Percentiles rank a stretch among this genome's conserved stretches.
Evolutionary conservation across 2,888 invertebrate genomes (phyloP).

Genomic region (Helleia helle): DNA sequence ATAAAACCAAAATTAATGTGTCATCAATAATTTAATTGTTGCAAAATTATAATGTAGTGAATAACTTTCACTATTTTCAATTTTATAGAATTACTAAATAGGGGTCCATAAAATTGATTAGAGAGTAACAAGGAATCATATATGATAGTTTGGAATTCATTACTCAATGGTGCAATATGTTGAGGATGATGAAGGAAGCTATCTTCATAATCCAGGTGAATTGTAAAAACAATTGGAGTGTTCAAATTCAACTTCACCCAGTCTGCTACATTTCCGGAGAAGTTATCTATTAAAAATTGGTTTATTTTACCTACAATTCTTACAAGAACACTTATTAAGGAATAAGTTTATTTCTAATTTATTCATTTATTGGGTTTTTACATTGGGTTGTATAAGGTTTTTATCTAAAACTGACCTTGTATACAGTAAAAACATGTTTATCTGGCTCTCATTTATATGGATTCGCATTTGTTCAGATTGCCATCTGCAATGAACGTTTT

Average conservation of each 20-base stretch:
- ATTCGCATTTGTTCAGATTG: too few species aligned
- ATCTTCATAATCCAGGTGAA: slow-evolving; percentile 35
- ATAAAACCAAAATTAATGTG: background rate
- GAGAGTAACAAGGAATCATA: slow-evolving; percentile 39
- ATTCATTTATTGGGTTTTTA: too few species aligned
- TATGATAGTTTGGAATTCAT: slow-evolving; percentile 36
- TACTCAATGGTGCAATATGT: slow-evolving; percentile 32
- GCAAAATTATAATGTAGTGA: background rate
- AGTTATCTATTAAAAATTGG: slow-evolving; percentile 41
- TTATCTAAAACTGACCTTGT: too few species aligned
- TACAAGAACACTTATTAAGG: too few species aligned
- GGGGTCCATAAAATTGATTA: slow-evolving; percentile 47
- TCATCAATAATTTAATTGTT: background rate
- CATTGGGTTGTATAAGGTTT: too few species aligned
- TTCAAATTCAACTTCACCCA: slow-evolving; percentile 57
- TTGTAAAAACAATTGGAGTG: slow-evolving; percentile 49
- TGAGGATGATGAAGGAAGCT: slow-evolving; percentile 30
- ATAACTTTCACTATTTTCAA: background rate
- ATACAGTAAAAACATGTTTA: too few species aligned
- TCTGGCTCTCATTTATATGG: too few species aligned
- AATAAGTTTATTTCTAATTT: too few species aligned
- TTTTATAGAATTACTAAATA: slow-evolving; percentile 30
- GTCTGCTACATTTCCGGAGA: slow-evolving; percentile 50
- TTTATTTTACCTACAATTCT: too few species aligned
- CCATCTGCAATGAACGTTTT: too few species aligned